Conservation (phyloP, 1,140 invertebrate genomes). For the Listronotus bonariensis region DNA sequence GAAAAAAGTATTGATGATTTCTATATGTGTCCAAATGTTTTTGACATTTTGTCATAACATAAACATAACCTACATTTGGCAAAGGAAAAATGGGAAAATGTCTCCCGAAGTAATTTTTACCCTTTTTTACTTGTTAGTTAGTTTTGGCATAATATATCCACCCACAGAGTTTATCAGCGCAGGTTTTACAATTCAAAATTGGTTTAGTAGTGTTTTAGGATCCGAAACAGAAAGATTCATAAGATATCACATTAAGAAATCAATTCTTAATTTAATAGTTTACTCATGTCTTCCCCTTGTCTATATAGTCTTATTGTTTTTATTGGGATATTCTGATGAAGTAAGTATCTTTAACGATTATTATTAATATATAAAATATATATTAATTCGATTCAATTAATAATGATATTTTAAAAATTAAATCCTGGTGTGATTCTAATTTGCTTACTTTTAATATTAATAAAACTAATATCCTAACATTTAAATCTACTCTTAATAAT, state of each 20-base stretch:
- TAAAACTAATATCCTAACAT: no score
- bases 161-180: slow-evolving; percentile 75
- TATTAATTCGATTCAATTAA: no score
- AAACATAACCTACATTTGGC: background rate
- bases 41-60: no score
- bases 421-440: no score
- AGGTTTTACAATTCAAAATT: slow-evolving; percentile 71
- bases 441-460: no score
- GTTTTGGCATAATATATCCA: slow-evolving; percentile 73
- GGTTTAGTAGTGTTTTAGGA: slow-evolving; percentile 69
- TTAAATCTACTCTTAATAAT: no score
- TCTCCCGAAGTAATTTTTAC: slow-evolving; percentile 59
- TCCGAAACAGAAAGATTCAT: slow-evolving; percentile 72
- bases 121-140: slow-evolving; percentile 70
- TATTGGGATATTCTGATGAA: slow-evolving; percentile 58
- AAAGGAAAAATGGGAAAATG: slow-evolving; percentile 12
- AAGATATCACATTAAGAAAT: slow-evolving; percentile 72
- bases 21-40: no score
- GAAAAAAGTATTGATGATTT: no score
- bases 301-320: slow-evolving; percentile 65
- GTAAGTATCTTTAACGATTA: slow-evolving; percentile 43
- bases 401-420: no score
- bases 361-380: no score
- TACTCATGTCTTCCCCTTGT: slow-evolving; percentile 72
- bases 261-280: slow-evolving; percentile 66